phyloP scores from a whole-genome alignment of 23 tunicate genomes.

The Halocynthia aurantium region DNA sequence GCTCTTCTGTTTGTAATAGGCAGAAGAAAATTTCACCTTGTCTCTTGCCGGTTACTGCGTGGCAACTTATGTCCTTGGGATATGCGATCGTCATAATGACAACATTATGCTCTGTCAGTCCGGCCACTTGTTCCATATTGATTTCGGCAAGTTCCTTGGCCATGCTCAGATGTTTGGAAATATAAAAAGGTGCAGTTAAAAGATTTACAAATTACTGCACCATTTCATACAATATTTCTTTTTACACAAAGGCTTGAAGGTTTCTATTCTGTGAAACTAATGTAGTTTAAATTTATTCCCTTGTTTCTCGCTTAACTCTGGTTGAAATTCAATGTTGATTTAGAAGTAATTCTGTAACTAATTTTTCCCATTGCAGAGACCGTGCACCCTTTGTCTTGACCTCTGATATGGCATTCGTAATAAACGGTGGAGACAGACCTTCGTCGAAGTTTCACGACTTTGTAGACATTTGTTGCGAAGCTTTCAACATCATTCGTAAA shows the following conservation, averaged over 20 bases:
- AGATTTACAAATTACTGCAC: background rate
- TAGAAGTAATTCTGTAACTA: too few relatives aligned
- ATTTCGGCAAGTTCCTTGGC: conserved; percentile 85
- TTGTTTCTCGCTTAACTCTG: too few relatives aligned
- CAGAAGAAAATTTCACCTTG: conserved; percentile 87
- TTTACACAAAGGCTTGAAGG: too few relatives aligned
- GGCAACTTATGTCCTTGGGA: conserved; percentile 85
- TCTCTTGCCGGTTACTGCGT: conserved; percentile 97
- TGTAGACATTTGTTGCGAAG: conserved; percentile 87
- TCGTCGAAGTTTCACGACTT: conserved; percentile 90
- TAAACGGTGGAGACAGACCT: conserved; percentile 95
- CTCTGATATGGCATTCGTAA: conserved; percentile 99
- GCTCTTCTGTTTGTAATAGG: conserved; percentile 28
- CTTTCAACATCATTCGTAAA: conserved; percentile 84
- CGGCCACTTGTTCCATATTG: conserved; percentile 93
- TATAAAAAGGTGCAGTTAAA: conserved; percentile 62
- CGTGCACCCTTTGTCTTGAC: conserved; percentile 99
- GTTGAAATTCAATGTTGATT: too few relatives aligned
- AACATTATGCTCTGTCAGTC: conserved; percentile 74
- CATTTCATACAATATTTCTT: too few relatives aligned
- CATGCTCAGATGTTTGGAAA: conserved; percentile 98
- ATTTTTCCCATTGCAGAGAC: conserved; percentile 28
- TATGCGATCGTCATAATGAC: conserved; percentile 93
- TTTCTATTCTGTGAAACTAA: too few relatives aligned
- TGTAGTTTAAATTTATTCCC: too few relatives aligned